Base-by-base conservation (phyloP, 2,888 invertebrate species). In the Agrotis ipsilon region DNA sequence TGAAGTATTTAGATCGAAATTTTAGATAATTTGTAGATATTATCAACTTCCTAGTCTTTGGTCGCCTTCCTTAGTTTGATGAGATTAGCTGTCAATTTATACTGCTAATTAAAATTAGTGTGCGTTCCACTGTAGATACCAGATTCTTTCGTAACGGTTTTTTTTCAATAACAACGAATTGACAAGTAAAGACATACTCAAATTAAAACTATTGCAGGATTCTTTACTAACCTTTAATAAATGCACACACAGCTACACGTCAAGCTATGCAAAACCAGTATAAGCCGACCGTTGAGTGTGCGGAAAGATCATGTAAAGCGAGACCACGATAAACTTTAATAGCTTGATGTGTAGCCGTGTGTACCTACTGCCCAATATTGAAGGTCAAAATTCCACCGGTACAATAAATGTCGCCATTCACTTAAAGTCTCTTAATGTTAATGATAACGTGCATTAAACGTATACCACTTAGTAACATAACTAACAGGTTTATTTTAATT, bases 1-100 rank as follows among this genome's bases (percentile, higher is more conserved):
- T 75, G 58, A 78, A 58, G 45, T 68, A 77, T 77, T 81, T 21
- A 54, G 81, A 81, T 81, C 32, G 63, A 55, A 63, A 73, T 58
- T 73, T 21, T 24, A 65, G 78, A 78, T 71, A 75, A 57, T 76
- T n/a, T 54, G 19, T 52, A 32, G 54, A 75, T 55, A 61, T 46
- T 24, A 51, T 46, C n/a, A 24, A 24, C 49, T 57, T 78, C 60
- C 71, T 57, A 57, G n/a, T n/a, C 11, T 77, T 46, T 60, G 18
- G 24, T 46, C 62, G 27, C 52, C 52, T 78, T 71, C 21, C 61
- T 43, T 78, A 62, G 58, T 58, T 62, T 78, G 48, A 52, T 54
- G 32, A 48, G 58, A 57, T 58, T 71, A 21, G 14, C 46, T 58
- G 32, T 18, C 49, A 55, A 48, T 58, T 61, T 71, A 57, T 62